These are phyloP conservation scores for Itoplectis maculator DNA, from an alignment of 2,888 invertebrate genomes.

Conservation along the genomic window DNA sequence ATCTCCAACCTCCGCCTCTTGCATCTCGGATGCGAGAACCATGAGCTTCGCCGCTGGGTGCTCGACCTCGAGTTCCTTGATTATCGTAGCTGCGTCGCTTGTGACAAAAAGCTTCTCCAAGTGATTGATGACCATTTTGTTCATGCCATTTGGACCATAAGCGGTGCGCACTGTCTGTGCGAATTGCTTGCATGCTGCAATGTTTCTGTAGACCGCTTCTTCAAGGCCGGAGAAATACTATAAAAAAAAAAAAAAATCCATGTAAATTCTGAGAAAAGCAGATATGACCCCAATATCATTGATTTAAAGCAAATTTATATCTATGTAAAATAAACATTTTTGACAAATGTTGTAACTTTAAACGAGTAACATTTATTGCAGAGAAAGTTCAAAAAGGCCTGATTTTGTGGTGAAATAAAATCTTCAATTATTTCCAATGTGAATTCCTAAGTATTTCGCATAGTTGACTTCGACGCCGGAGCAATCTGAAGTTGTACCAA, in stretches of 20 bases:
- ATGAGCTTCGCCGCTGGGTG: conserved; percentile 99
- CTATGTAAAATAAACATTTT: no score
- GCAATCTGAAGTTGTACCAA: background rate
- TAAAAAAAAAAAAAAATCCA: conserved; percentile 41
- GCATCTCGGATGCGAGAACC: conserved; percentile 98
- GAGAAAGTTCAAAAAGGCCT: background rate
- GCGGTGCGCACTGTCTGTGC: conserved; percentile 96
- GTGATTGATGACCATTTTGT: conserved; percentile 99
- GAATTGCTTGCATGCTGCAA: conserved; percentile 98
- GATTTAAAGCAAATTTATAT: no score
- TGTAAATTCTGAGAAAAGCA: no score
- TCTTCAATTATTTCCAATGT: no score
- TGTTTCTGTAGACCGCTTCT: conserved; percentile 98
- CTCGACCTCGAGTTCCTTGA: conserved; percentile 97
- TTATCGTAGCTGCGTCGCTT: conserved; percentile 99
- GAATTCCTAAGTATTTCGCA: no score
- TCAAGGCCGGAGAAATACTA: conserved; percentile 91
- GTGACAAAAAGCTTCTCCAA: conserved; percentile 99
- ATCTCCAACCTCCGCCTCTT: conserved; percentile 99
- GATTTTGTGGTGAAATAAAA: no score
- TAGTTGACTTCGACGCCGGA: no score
- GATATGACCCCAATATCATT: no score
- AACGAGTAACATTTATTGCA: background rate
- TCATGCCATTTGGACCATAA: conserved; percentile 99
- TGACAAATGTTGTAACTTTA: background rate